A percentile compares a stretch with the other conserved stretches of the same genome.
Evolutionary conservation across 2,888 invertebrate species (phyloP).

Genomic region (Diarsia brunnea): DNA sequence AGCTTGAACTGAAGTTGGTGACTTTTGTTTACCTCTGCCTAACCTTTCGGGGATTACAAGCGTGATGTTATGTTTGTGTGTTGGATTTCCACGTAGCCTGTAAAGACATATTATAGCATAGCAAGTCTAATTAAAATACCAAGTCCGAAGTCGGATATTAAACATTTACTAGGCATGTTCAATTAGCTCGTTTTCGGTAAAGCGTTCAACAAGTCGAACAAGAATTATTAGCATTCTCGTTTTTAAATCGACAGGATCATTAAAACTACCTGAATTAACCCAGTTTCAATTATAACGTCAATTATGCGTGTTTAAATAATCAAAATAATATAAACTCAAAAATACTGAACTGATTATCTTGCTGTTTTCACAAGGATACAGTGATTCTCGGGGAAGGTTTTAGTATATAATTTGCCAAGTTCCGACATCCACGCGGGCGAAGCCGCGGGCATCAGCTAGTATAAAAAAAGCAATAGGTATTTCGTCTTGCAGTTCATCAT

Average conservation of each 20-base stretch:
- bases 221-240: conserved; percentile 22
- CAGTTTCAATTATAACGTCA: conserved; percentile 16
- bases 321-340: too few species aligned
- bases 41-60: too few species aligned
- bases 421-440: too few species aligned
- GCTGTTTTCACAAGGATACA: too few species aligned
- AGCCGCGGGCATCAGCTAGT: too few species aligned
- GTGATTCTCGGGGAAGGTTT: too few species aligned
- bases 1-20: too few species aligned
- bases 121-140: neutral
- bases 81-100: neutral
- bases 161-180: neutral
- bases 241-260: conserved; percentile 1
- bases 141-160: neutral
- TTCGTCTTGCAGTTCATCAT: neutral
- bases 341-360: too few species aligned
- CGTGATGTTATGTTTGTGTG: neutral
- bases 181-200: conserved; percentile 28
- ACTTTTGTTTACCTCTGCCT: too few species aligned
- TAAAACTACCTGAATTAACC: conserved; percentile 4
- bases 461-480: neutral
- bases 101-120: too few species aligned
- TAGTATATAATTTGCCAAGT: too few species aligned
- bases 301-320: neutral
- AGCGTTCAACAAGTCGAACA: conserved; percentile 5